Evolutionary conservation across 2,888 invertebrate species (phyloP), one percentile per base, ranked within the genome.

Genomic region (Rhaphigaster nebulosa): DNA sequence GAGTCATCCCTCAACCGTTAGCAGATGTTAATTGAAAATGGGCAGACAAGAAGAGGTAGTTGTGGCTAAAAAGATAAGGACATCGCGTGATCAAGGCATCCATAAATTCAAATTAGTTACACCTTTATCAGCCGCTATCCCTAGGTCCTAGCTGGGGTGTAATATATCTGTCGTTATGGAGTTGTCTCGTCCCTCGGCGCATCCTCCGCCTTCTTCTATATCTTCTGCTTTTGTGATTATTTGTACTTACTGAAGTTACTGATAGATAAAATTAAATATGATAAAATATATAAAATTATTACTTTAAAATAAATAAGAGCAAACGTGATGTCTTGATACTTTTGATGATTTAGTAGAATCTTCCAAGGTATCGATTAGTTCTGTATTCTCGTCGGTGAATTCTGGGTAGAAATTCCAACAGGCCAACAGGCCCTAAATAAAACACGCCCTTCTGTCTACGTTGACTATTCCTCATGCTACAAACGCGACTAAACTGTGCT

Each of bases 71-170:
- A 76, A 76, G 70, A 76, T 76, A 38, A 34, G 18, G 56, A 54
- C 52, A 54, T 56, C 56, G 56, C 87, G 87, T 87, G 87, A 52
- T 34, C 26, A 38, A 8, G n/a, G 87, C 18, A 20, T 29, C 52
- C 87, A 87, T 87, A 87, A 87, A 87, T 87, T 87, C 87, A 87
- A 87, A 87, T 87, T 87, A 87, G 87, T 87, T 38, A 87, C 29
- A 87, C 56, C 87, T 87, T 87, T 87, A 87, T 87, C 87, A 87
- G 70, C 70, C 34, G 38, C 20, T 23, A 38, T 23, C 20, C 29
- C 70, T 38, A 76, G 70, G 34, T 15, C 70, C 34, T 38, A 38
- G 70, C 34, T 2, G 38, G 34, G 6, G 34, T 15, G 34, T 12
- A 76, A 76, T 65, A 76, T 76, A 76, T 76, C 38, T 76, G 70